Conservation (phyloP, 2,888 invertebrate species). For the Macrophya alboannulata region DNA sequence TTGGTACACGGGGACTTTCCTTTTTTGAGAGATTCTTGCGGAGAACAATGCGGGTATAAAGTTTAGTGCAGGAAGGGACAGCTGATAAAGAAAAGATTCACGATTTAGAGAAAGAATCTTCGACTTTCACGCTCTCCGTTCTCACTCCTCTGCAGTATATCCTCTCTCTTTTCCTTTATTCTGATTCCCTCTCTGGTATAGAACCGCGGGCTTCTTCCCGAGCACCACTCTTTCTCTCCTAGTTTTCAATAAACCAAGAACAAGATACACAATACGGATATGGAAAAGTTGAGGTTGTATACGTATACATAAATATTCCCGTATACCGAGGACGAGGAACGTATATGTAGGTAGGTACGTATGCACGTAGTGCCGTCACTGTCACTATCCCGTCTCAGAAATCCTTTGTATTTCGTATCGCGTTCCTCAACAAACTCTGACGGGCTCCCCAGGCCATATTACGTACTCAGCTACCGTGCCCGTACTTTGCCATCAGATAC, state of each 20-base stretch:
- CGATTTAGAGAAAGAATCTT: slow-evolving; percentile 8
- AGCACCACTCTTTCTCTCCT: neutral
- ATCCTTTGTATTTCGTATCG: slow-evolving; percentile 16
- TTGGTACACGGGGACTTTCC: neutral
- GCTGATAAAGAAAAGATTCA: slow-evolving; percentile 38
- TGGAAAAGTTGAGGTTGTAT: slow-evolving; percentile 32
- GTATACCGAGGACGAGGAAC: neutral
- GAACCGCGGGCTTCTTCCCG: neutral
- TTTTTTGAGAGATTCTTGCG: neutral
- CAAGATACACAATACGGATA: slow-evolving; percentile 23
- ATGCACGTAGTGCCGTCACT: neutral
- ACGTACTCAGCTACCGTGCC: slow-evolving; percentile 7
- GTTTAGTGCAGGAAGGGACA: neutral
- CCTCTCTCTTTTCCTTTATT: neutral
- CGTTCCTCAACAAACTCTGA: slow-evolving; percentile 25
- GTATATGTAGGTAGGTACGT: neutral
- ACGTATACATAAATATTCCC: slow-evolving; percentile 23
- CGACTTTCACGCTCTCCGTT: slow-evolving; percentile 6
- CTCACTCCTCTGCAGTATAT: neutral
- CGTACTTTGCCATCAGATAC: neutral
- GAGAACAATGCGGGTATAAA: slow-evolving; percentile 3
- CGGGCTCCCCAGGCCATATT: slow-evolving; percentile 4
- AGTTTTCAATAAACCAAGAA: slow-evolving; percentile 32
- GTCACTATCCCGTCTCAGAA: slow-evolving; percentile 18
- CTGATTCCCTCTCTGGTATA: neutral